Base-by-base conservation (phyloP, 2,888 invertebrate genomes). In the Ametastegia equiseti region DNA sequence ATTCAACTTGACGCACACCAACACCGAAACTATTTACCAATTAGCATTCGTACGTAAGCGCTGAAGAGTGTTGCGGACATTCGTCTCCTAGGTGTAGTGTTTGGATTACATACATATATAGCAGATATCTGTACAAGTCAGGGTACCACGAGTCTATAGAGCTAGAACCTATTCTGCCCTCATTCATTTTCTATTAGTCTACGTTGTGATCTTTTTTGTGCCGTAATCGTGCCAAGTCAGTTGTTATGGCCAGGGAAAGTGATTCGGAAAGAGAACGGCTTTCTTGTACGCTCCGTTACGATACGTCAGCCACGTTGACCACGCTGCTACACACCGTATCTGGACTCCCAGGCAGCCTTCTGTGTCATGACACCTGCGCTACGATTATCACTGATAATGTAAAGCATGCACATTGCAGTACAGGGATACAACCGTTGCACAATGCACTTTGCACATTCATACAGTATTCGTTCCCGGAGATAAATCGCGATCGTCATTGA, bases 261-360 rank as follows among this genome's bases (percentile, higher is more conserved):
- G 83, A 86, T 87, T 86, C 77, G 83, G 83, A 89, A 87, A 89
- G 88, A 89, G 88, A 89, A 88, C 89, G 88, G 86, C 86, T 85
- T 81, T 86, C 83, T 82, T 78, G 84, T 84, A 27, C 27, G 13
- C 30, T 27, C 19, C 42, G 57, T 78, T 75, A 23, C 36, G 33
- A 54, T 54, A 30, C 27, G 50, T 54, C 36, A 39, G 9, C 23
- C 3, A 39, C 23, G 23, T 19, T 42, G 71, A 45, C 75, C 50
- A 54, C 47, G 45, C 15, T 75, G 27, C n/a, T 50, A 27, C 54
- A 19, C 33, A 9, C 36, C 36, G 50, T 75, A 54, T 36, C 54
- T 36, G 13, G 30, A 75, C 33, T 45, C 39, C 19, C 23, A 15
- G 13, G 15, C 15, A n/a, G 23, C 19, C 65, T 67, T 15, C 67